phyloP scores from a whole-genome alignment of 2,797 vertebrate genomes.

The Falco peregrinus region DNA sequence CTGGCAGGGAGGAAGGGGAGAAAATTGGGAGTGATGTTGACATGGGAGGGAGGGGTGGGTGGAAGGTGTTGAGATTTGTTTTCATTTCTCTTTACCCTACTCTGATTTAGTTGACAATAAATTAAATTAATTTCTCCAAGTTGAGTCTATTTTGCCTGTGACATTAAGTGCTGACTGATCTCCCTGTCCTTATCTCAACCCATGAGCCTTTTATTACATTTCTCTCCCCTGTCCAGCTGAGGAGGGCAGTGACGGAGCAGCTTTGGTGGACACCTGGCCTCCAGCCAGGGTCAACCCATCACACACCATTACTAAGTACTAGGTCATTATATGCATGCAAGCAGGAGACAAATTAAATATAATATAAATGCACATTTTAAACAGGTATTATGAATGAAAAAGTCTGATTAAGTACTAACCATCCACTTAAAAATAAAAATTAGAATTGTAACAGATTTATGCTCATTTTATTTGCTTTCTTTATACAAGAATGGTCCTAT shows the following conservation, averaged over 20 bases:
- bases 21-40: background rate
- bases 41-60: background rate
- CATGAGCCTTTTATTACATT: background rate
- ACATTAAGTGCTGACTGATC: background rate
- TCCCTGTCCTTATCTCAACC: background rate
- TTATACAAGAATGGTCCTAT: background rate
- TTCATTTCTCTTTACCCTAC: background rate
- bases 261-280: background rate
- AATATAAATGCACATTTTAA: slow-evolving; percentile 64
- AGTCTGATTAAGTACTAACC: slow-evolving; percentile 8
- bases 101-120: background rate
- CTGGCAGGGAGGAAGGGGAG: background rate
- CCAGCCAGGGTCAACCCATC: background rate
- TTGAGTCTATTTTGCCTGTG: background rate
- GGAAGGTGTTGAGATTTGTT: background rate
- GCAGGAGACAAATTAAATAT: slow-evolving; percentile 46
- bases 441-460: background rate
- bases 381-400: slow-evolving; percentile 27
- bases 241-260: background rate
- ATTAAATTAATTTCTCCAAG: background rate
- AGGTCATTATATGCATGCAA: background rate
- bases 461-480: slow-evolving; percentile 11
- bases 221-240: background rate
- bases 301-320: background rate
- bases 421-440: background rate